Conservation (phyloP, 2,888 invertebrate species). For the Cataglyphis livida region DNA sequence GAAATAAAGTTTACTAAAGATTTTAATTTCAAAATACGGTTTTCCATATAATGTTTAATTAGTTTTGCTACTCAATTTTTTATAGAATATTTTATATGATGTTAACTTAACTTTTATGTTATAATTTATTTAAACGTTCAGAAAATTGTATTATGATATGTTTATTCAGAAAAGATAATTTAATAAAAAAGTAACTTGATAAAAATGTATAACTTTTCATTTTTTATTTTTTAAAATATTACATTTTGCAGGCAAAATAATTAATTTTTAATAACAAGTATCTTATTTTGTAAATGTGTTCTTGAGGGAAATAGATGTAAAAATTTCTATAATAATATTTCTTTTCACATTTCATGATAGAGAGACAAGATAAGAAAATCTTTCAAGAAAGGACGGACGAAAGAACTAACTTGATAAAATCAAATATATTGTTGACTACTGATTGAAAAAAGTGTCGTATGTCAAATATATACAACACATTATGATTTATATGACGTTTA, state of each 20-base stretch:
- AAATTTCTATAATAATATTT: not conserved
- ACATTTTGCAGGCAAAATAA: too few species aligned
- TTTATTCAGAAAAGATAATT: not conserved
- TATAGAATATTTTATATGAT: not conserved
- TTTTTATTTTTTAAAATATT: too few species aligned
- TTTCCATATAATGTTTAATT: too few species aligned
- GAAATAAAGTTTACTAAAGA: not conserved
- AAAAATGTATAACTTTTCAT: not conserved
- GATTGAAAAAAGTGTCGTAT: not conserved
- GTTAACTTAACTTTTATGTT: not conserved
- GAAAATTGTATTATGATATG: not conserved
- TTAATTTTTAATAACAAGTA: not conserved
- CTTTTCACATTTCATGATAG: not conserved
- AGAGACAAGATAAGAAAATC: not conserved
- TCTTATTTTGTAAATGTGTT: not conserved
- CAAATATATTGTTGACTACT: not conserved
- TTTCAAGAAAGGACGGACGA: not conserved
- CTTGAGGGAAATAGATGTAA: too few species aligned
- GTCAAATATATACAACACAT: not conserved
- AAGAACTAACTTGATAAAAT: constrained; percentile 3
- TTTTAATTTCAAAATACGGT: not conserved
- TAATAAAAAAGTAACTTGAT: not conserved
- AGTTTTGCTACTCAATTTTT: not conserved
- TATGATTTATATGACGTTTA: not conserved
- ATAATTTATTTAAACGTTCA: not conserved